Evolutionary conservation across 2,113 vertebrate genomes (phyloP).

Genomic region (Leptodactylus fuscus): DNA sequence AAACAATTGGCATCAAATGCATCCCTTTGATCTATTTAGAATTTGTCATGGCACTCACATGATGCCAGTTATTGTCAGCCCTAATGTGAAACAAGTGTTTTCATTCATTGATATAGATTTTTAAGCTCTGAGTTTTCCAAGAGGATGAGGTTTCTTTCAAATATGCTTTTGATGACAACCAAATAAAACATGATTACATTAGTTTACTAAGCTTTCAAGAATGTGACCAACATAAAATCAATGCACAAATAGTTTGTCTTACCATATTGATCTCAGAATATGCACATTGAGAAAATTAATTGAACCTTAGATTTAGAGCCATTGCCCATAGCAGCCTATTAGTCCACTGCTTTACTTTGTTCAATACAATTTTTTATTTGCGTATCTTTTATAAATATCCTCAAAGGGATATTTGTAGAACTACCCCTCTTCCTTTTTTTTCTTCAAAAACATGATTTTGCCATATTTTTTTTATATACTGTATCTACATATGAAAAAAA

Average conservation of each 20-base stretch:
- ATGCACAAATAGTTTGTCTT: no score
- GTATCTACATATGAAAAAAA: no score
- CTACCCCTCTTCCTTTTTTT: no score
- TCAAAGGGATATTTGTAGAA: no score
- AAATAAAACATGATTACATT: constrained; percentile 30
- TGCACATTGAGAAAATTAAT: not conserved
- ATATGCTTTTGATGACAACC: constrained; percentile 39
- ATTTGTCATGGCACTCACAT: constrained; percentile 54
- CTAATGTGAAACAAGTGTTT: constrained; percentile 57
- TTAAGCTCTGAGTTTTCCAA: not conserved
- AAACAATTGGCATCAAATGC: constrained; percentile 59
- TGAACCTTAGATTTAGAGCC: not conserved
- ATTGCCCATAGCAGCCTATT: not conserved
- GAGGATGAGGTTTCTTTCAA: constrained; percentile 15
- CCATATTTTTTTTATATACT: no score
- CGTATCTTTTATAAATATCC: no score
- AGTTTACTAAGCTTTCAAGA: constrained; percentile 10
- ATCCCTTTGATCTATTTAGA: constrained; percentile 60
- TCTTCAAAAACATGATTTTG: no score
- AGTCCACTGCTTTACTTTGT: no score
- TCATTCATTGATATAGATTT: constrained; percentile 42
- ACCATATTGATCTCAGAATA: not conserved
- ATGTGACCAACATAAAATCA: not conserved
- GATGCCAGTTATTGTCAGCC: constrained; percentile 57
- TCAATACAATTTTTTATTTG: no score